Conservation (phyloP, 2,797 vertebrate species). For the Enteromius mattozi region DNA sequence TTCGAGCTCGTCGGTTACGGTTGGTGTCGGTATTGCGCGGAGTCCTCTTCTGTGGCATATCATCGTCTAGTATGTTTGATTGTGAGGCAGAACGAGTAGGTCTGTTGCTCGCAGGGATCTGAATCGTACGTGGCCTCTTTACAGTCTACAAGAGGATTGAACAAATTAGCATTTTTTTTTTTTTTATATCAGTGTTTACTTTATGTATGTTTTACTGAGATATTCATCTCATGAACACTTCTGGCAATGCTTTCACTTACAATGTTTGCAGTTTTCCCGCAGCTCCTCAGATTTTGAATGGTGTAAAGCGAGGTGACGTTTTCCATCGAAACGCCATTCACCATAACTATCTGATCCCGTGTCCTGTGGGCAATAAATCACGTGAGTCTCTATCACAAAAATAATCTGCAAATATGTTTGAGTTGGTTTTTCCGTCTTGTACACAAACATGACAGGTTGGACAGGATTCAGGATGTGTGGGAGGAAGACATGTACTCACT, state of each 20-base stretch:
- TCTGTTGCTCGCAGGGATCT: constrained; percentile 78
- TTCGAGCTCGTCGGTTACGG: constrained; percentile 67
- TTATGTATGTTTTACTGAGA: background rate
- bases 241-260: constrained; percentile 76
- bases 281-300: constrained; percentile 90
- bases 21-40: constrained; percentile 70
- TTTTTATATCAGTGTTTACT: background rate
- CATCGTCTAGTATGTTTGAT: constrained; percentile 75
- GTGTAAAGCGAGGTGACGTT: constrained; percentile 85
- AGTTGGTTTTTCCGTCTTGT: background rate
- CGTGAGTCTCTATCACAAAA: constrained; percentile 9
- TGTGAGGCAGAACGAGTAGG: constrained; percentile 75
- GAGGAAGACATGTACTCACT: constrained; percentile 79
- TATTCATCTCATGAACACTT: background rate
- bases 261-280: constrained; percentile 84
- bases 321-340: constrained; percentile 93
- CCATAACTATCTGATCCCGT: constrained; percentile 94
- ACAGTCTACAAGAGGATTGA: constrained; percentile 80
- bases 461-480: constrained; percentile 48
- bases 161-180: background rate
- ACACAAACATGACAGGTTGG: constrained; percentile 57
- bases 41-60: constrained; percentile 56
- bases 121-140: constrained; percentile 87
- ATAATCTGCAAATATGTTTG: constrained; percentile 23
- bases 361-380: constrained; percentile 73